phyloP scores from a whole-genome alignment of 2,888 invertebrate genomes.

The Melipona beecheii region DNA sequence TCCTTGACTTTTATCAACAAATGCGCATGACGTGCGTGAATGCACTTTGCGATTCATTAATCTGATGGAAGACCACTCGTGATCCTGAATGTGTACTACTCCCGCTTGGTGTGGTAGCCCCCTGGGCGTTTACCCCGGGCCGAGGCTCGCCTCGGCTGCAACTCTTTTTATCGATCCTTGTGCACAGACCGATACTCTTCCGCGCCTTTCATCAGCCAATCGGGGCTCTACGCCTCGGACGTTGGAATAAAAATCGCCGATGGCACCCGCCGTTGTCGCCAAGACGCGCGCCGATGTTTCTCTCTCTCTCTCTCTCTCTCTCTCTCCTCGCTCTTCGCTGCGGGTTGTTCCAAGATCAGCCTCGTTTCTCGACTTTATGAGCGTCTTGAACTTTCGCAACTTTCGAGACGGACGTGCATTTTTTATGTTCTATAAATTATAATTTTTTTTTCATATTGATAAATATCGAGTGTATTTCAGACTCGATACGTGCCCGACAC shows the following conservation, averaged over 20 bases:
- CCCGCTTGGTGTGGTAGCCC: slow-evolving; percentile 25
- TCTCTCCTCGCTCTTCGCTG: no score
- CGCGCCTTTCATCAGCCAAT: slow-evolving; percentile 63
- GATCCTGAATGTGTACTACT: slow-evolving; percentile 54
- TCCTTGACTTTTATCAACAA: slow-evolving; percentile 57
- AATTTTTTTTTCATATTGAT: no score
- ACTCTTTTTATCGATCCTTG: slow-evolving; percentile 70
- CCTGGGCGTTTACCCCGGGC: slow-evolving; percentile 57
- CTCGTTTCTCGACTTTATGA: no score
- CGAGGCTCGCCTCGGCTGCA: slow-evolving; percentile 47
- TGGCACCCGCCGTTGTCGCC: slow-evolving; percentile 14
- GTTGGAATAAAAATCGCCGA: slow-evolving; percentile 45
- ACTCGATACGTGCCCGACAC: no score
- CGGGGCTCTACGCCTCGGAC: slow-evolving; percentile 35
- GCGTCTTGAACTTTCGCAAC: no score
- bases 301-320: background rate
- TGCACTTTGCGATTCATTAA: slow-evolving; percentile 64
- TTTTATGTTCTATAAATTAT: no score
- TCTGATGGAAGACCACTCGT: slow-evolving; percentile 65
- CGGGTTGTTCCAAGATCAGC: background rate
- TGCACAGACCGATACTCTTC: slow-evolving; percentile 61
- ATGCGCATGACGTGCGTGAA: slow-evolving; percentile 58
- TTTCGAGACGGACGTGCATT: no score
- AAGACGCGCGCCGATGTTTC: background rate
- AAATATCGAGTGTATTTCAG: no score